Percentiles rank a stretch among this genome's conserved stretches.
Evolutionary conservation across 2,888 invertebrate genomes (phyloP).

Genomic region (Spodoptera exigua): DNA sequence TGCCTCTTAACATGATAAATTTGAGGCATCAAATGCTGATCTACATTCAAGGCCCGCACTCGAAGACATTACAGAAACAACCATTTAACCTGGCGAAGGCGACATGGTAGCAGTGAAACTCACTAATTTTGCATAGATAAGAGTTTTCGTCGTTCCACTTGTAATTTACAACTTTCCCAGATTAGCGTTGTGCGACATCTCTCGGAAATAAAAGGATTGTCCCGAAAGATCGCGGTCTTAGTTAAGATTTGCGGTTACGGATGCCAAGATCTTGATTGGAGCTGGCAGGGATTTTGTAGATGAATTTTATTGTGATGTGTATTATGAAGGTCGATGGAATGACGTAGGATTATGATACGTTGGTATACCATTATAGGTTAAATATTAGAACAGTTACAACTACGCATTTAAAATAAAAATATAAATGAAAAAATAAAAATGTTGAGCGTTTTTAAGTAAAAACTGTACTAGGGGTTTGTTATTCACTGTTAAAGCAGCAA

Average conservation of each 20-base stretch:
- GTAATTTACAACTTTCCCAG: slow-evolving; percentile 65
- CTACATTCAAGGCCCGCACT: slow-evolving; percentile 47
- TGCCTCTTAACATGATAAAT: slow-evolving; percentile 48
- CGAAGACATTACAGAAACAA: slow-evolving; percentile 52
- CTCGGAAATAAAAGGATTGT: slow-evolving; percentile 58
- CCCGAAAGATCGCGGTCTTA: slow-evolving; percentile 45
- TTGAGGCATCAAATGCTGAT: slow-evolving; percentile 39
- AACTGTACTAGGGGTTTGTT: too few relatives aligned
- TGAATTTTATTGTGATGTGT: slow-evolving; percentile 8
- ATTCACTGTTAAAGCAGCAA: too few relatives aligned
- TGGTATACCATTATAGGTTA: too few relatives aligned
- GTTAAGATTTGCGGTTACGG: slow-evolving; percentile 36
- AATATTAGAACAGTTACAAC: too few relatives aligned
- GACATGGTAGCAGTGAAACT: slow-evolving; percentile 56
- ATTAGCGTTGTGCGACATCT: slow-evolving; percentile 58
- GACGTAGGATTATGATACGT: too few relatives aligned
- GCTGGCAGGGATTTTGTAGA: slow-evolving; percentile 22
- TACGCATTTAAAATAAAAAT: too few relatives aligned
- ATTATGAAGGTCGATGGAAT: background rate
- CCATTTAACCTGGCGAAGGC: slow-evolving; percentile 56
- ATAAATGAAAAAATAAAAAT: too few relatives aligned
- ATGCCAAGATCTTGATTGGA: slow-evolving; percentile 43
- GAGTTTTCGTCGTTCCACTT: slow-evolving; percentile 56
- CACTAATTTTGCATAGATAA: slow-evolving; percentile 73
- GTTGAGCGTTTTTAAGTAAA: too few relatives aligned